A percentile compares a stretch with the other conserved stretches of the same genome.
Conservation (phyloP, 2,888 invertebrate genomes). For the Drosophila borealis region DNA sequence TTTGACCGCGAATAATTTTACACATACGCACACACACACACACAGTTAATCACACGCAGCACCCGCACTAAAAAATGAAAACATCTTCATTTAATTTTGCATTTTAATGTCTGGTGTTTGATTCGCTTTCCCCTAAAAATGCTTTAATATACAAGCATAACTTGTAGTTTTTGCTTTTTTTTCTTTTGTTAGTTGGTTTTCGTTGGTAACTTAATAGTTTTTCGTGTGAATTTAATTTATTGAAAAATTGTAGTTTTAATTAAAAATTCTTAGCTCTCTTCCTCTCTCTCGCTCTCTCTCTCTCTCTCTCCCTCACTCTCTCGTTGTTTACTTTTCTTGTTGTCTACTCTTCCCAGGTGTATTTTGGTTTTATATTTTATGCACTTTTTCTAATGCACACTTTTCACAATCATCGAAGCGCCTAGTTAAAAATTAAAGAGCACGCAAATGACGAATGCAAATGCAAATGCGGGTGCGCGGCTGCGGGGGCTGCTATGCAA, state of each 20-base stretch:
- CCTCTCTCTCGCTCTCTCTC: too few species aligned
- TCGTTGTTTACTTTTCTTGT: too few species aligned
- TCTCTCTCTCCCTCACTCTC: too few species aligned
- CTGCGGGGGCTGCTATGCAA: not conserved
- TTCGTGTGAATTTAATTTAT: too few species aligned
- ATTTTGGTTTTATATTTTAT: not conserved
- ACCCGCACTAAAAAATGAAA: conserved; percentile 16
- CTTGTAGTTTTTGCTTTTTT: not conserved
- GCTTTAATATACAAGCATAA: not conserved
- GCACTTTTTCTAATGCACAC: not conserved
- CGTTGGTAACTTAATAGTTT: too few species aligned
- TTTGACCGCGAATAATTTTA: conserved; percentile 48
- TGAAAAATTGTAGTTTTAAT: too few species aligned
- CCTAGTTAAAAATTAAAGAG: not conserved
- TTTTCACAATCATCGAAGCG: not conserved
- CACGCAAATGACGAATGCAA: not conserved
- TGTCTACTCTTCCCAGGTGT: not conserved
- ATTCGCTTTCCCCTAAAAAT: not conserved
- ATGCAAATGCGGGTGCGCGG: not conserved
- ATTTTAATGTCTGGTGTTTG: not conserved
- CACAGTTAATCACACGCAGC: not conserved
- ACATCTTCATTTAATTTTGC: not conserved
- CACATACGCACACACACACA: conserved; percentile 7
- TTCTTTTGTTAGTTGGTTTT: not conserved
- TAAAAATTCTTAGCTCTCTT: too few species aligned